phyloP scores from a whole-genome alignment of 1,140 invertebrate genomes.

The Ericerus pela region DNA sequence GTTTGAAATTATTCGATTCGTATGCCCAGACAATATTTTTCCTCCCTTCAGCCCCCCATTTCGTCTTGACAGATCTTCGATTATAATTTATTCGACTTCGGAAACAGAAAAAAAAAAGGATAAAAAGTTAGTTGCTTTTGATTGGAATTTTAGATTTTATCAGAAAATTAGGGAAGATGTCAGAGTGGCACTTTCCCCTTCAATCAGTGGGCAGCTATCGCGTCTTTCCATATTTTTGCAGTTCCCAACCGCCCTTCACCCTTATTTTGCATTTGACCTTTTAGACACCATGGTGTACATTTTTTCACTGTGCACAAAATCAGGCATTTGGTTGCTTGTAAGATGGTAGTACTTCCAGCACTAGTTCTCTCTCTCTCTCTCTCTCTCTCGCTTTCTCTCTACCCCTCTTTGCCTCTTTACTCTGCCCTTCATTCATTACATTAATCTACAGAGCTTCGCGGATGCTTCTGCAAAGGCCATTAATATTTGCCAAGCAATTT shows the following conservation, averaged over 20 bases:
- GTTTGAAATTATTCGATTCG: too few species aligned
- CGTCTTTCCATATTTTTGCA: not conserved
- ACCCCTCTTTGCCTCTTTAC: too few species aligned
- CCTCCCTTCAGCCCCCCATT: too few species aligned
- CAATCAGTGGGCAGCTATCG: constrained; percentile 3
- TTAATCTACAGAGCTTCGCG: not conserved
- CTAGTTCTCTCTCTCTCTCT: too few species aligned
- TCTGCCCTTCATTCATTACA: constrained; percentile 4
- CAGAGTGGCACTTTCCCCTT: not conserved
- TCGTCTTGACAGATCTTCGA: too few species aligned
- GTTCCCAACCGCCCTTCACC: not conserved
- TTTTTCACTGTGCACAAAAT: too few species aligned
- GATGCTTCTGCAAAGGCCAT: constrained; percentile 1
- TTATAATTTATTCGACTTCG: not conserved
- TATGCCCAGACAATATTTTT: too few species aligned
- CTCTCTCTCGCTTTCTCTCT: too few species aligned
- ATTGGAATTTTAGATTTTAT: constrained; percentile 9
- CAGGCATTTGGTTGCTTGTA: too few species aligned
- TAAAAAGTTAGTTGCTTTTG: not conserved
- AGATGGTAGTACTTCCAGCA: too few species aligned
- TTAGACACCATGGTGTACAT: too few species aligned
- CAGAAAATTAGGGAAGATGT: constrained; percentile 8
- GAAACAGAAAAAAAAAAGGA: not conserved
- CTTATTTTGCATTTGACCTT: not conserved
- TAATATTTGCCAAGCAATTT: constrained; percentile 11